Conservation (phyloP, 2,113 vertebrate species). For the Helogale parvula region DNA sequence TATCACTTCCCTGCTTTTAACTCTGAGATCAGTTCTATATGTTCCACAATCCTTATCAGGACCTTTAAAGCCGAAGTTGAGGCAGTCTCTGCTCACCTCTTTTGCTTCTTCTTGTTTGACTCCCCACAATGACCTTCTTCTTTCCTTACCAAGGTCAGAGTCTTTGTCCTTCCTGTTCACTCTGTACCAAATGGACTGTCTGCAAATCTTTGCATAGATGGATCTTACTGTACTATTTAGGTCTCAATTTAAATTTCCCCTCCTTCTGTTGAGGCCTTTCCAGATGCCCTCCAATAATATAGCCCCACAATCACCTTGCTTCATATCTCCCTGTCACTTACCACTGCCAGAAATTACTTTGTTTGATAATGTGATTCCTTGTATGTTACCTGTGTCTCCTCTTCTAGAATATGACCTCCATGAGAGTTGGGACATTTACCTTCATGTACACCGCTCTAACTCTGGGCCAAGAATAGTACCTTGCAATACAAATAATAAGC, state of each 20-base stretch:
- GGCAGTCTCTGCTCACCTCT: neutral
- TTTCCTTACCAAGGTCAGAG: neutral
- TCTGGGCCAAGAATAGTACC: neutral
- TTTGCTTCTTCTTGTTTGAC: neutral
- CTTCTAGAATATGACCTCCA: neutral
- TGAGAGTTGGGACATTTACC: neutral
- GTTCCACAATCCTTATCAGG: neutral
- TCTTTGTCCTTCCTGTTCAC: neutral
- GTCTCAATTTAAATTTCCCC: neutral
- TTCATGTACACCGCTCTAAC: neutral
- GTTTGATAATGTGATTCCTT: neutral
- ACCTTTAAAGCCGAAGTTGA: neutral
- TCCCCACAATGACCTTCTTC: neutral
- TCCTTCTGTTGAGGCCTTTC: neutral
- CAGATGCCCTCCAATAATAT: neutral
- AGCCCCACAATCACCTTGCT: neutral
- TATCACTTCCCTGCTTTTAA: neutral
- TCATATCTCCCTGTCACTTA: neutral
- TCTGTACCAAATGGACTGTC: neutral
- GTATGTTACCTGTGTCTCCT: neutral
- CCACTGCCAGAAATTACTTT: neutral
- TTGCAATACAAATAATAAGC: neutral
- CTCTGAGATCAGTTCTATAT: neutral
- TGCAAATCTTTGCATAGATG: neutral
- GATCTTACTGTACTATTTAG: neutral